phyloP scores from a whole-genome alignment of 2,888 invertebrate genomes.

The Eudemis profundana region DNA sequence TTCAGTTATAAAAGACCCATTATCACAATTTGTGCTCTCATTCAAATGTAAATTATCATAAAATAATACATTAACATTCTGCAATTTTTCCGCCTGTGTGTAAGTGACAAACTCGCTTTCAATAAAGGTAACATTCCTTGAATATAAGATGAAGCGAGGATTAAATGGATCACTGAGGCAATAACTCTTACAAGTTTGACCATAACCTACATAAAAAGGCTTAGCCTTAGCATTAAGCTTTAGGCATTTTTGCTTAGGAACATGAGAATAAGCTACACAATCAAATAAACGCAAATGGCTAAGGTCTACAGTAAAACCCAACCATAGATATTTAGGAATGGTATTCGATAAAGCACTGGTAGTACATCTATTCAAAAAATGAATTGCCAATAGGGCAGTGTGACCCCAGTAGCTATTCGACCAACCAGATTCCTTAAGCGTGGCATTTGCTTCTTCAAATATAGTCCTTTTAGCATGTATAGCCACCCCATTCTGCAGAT shows the following conservation, averaged over 20 bases:
- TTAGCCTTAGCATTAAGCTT: too few relatives aligned
- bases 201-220: too few relatives aligned
- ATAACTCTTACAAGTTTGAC: too few relatives aligned
- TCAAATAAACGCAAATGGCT: neutral
- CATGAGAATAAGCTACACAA: neutral
- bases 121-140: neutral
- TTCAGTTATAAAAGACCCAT: neutral
- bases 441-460: slow-evolving; percentile 26
- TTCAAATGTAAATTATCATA: too few relatives aligned
- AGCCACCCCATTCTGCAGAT: slow-evolving; percentile 8
- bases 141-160: neutral
- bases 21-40: neutral
- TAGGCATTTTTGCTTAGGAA: too few relatives aligned
- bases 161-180: neutral
- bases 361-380: neutral
- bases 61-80: too few relatives aligned
- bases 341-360: slow-evolving; percentile 1
- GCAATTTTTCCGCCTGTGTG: neutral
- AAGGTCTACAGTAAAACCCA: neutral
- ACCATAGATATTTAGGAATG: slow-evolving; percentile 11
- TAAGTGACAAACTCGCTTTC: neutral
- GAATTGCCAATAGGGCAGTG: neutral
- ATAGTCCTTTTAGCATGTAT: slow-evolving; percentile 15
- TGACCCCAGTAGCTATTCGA: slow-evolving; percentile 1
- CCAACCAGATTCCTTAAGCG: slow-evolving; percentile 1